These are phyloP conservation scores for Semaprochilodus insignis DNA, from an alignment of 2,797 vertebrate genomes.

Conservation along the genomic window DNA sequence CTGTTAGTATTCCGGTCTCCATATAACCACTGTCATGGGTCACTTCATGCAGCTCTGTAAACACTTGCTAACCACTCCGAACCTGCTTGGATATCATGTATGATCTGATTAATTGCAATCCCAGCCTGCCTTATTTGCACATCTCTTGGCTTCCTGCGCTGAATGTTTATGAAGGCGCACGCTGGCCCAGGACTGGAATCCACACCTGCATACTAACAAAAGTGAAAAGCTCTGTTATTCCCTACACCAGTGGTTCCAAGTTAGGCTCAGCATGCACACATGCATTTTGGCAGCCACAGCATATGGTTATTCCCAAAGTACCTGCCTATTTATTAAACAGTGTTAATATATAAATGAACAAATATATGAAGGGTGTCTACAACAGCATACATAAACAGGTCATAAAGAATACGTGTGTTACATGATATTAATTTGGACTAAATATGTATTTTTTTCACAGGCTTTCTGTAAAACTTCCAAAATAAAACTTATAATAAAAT, in stretches of 20 bases:
- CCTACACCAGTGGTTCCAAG: background rate
- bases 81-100: conserved; percentile 63
- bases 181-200: conserved; percentile 78
- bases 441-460: no score
- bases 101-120: conserved; percentile 71
- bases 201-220: conserved; percentile 84
- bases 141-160: conserved; percentile 63
- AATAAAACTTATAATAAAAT: no score
- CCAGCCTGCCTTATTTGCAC: conserved; percentile 56
- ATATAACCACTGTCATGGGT: background rate
- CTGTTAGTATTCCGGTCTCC: background rate
- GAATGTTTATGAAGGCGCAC: conserved; percentile 63
- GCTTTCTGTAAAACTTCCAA: no score
- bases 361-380: no score
- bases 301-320: background rate
- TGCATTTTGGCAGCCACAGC: background rate
- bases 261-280: background rate
- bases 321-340: background rate
- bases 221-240: conserved; percentile 30
- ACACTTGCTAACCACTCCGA: background rate
- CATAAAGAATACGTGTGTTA: no score
- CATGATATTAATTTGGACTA: no score
- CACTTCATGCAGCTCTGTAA: background rate
- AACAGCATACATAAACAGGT: no score
- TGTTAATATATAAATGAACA: no score